Percentiles rank a stretch among this genome's conserved stretches.
Conservation (phyloP, 1,140 invertebrate genomes). For the Neotoxoptera formosana region DNA sequence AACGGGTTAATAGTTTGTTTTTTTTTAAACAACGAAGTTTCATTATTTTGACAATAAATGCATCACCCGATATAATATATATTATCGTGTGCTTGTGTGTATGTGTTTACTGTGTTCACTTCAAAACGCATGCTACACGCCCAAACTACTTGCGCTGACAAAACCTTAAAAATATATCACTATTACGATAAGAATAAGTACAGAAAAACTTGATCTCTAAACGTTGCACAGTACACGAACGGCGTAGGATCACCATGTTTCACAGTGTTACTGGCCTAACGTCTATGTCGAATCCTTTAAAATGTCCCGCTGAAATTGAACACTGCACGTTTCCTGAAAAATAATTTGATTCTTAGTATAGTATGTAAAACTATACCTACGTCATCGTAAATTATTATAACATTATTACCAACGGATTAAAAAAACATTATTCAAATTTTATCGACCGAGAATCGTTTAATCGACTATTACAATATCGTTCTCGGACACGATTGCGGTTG, state of each 20-base stretch:
- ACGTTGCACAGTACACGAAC: background rate
- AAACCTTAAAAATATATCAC: background rate
- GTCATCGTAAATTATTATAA: background rate
- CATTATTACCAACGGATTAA: background rate
- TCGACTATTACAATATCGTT: background rate
- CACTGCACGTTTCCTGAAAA: background rate
- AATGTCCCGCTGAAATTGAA: background rate
- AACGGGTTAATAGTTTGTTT: too few relatives aligned
- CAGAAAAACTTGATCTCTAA: background rate
- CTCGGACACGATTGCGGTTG: background rate
- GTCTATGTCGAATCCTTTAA: background rate
- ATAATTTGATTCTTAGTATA: background rate
- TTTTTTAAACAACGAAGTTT: too few relatives aligned
- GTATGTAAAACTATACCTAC: too few relatives aligned
- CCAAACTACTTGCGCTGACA: background rate
- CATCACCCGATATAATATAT: too few relatives aligned
- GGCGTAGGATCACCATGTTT: background rate
- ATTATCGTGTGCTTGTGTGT: too few relatives aligned
- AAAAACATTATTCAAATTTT: too few relatives aligned
- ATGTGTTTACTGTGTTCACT: too few relatives aligned
- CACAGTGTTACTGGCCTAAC: background rate
- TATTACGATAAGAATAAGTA: background rate
- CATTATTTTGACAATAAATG: too few relatives aligned
- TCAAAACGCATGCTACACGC: too few relatives aligned
- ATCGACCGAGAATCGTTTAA: too few relatives aligned